phyloP scores from a whole-genome alignment of 2,888 invertebrate genomes.

The Isotomurus palustris region DNA sequence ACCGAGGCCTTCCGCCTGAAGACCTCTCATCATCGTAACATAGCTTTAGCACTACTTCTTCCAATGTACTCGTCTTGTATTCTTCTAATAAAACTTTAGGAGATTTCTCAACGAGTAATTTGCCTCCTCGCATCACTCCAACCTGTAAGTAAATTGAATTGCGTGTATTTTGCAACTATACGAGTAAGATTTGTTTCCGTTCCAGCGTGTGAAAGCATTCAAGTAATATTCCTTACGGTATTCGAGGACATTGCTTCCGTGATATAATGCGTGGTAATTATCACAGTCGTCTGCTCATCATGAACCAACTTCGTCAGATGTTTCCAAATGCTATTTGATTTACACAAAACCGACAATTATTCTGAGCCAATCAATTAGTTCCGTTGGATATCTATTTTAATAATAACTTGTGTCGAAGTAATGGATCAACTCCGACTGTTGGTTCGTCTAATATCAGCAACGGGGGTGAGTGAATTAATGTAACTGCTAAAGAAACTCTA shows the following conservation, averaged over 20 bases:
- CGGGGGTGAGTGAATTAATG: slow-evolving; percentile 51
- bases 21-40: slow-evolving; percentile 27
- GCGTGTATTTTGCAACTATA: background rate
- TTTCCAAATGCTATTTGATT: slow-evolving; percentile 32
- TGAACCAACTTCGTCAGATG: slow-evolving; percentile 30
- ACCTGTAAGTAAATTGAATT: slow-evolving; percentile 15
- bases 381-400: too few relatives aligned
- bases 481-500: slow-evolving; percentile 51
- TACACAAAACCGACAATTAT: background rate
- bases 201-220: too few relatives aligned
- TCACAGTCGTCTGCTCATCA: slow-evolving; percentile 29
- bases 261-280: slow-evolving; percentile 41
- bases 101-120: slow-evolving; percentile 30
- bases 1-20: background rate
- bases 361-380: too few relatives aligned
- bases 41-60: slow-evolving; percentile 36
- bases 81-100: slow-evolving; percentile 23
- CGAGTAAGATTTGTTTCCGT: too few relatives aligned
- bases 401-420: slow-evolving; percentile 75
- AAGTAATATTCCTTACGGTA: slow-evolving; percentile 17
- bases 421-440: slow-evolving; percentile 87
- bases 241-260: slow-evolving; percentile 33
- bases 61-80: slow-evolving; percentile 25
- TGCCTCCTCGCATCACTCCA: slow-evolving; percentile 39
- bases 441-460: slow-evolving; percentile 82